Evolutionary conservation across 2,797 vertebrate genomes (phyloP), one percentile per base, ranked within the genome.

Genomic region (Discoglossus pictus): DNA sequence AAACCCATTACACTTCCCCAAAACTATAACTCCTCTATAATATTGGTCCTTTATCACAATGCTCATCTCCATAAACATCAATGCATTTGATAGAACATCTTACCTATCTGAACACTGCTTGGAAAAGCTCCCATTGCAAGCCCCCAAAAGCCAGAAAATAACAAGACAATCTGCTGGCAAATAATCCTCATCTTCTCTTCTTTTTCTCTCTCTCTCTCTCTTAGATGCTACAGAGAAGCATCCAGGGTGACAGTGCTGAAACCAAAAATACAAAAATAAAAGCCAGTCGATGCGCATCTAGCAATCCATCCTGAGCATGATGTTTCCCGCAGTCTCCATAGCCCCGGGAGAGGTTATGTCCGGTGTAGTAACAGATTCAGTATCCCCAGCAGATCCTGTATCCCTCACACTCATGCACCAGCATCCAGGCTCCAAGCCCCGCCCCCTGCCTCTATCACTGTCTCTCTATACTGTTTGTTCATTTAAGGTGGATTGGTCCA

Each of bases 91-190:
- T 85, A 72, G 74, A 80, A 84, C 85, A 86, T 85, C 85, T 97
- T 87, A 99, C 97, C 97, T 92, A 99, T 98, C 86, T 98, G 97
- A 79, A 98, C 97, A 64, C 95, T 98, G 94, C 94, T 97, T 81
- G 97, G 97, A 92, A 99, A 99, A 90, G 96, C 97, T 91, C 94
- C 97, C 84, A 95, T 89, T 79, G 91, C 87, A 86, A 96, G 88
- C 83, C 92, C 93, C 93, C 91, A 97, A 84, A 98, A 93, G 89
- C 93, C 91, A 84, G 94, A 95, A 92, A 93, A 94, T 82, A 97
- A 88, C 86, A 97, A 91, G 87, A 96, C 89, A 93, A 97, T 92
- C 88, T 95, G 93, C 85, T 89, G 92, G 91, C 89, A 90, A 88
- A 87, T 93, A 92, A 94, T 96, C 95, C 94, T 94, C 97, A 97